These are phyloP conservation scores for Takifugu bimaculatus DNA, from an alignment of 2,113 vertebrate species.

Conservation along the genomic window DNA sequence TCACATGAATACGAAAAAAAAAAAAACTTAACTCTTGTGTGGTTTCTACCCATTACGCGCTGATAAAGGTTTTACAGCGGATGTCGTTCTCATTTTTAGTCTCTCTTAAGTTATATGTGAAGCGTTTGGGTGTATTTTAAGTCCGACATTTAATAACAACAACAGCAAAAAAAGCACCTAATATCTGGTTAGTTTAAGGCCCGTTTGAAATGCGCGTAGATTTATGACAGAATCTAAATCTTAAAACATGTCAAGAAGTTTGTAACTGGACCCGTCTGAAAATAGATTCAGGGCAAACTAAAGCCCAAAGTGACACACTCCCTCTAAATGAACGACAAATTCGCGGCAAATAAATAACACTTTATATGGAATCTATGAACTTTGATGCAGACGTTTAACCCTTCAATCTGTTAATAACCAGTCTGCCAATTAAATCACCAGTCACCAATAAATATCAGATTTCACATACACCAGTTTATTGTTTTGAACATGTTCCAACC, in stretches of 20 bases:
- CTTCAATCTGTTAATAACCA: no score
- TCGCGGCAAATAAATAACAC: not conserved
- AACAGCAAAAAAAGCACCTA: no score
- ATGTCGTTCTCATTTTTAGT: constrained; percentile 1
- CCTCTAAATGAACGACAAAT: not conserved
- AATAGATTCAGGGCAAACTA: constrained; percentile 38
- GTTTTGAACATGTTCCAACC: no score
- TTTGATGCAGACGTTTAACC: no score
- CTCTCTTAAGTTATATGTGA: not conserved
- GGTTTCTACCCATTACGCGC: not conserved
- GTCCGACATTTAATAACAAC: no score
- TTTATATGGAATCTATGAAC: not conserved
- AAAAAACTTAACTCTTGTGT: not conserved
- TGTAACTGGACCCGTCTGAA: constrained; percentile 49
- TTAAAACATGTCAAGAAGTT: constrained; percentile 9
- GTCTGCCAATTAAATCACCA: no score
- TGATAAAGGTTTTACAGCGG: not conserved
- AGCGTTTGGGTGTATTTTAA: no score
- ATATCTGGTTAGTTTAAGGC: not conserved
- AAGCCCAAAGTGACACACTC: constrained; percentile 12
- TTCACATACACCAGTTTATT: no score
- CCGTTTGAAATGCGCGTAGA: not conserved
- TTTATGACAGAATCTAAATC: constrained; percentile 19
- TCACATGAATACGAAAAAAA: not conserved
- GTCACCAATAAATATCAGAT: no score